Base-by-base conservation (phyloP, 2,888 invertebrate genomes). In the Thera obeliscata region DNA sequence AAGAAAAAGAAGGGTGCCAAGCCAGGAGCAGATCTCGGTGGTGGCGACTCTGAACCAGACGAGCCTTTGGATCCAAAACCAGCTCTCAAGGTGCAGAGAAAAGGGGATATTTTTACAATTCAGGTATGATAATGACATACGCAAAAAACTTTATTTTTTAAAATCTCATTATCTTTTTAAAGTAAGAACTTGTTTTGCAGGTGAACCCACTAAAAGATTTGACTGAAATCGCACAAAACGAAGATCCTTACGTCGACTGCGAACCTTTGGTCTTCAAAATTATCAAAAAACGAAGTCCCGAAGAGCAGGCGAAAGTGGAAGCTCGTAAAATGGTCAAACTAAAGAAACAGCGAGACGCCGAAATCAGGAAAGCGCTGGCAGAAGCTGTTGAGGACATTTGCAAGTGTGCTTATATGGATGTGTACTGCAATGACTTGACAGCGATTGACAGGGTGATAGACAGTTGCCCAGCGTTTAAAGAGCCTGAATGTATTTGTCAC, bases 251-350 rank as follows among this genome's bases (percentile, higher is more conserved):
- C 77, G 94, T 95, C 52, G 94, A 95, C 64, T 96, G 96, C 80
- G 95, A 95, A 69, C 96, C 96, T 0, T 91, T 96, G 83, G 92
- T 95, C 66, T 96, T 96, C 77, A 95, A 95, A 82, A 96, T 96
- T 36, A 93, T 94, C 0, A 95, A 95, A 79, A 95, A 95, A 76
- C 92, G 95, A 49, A 94, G 94, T 54, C 90, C 94, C 11, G 88
- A 94, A 65, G 93, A 94, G 59, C 93, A 94, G 60, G 88, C 95
- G 8, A 95, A 95, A 74, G 94, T 93, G 0, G 91, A 91, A 76
- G 93, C 95, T 4, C 91, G 94, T 33, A 89, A 89, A 69, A 93
- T 94, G 89, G 94, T 94, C 0, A 94, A 94, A 78, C 79, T 93
- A 12, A 95, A 94, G 74, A 95, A 94, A 70, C 91, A 90, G 48